Conservation (phyloP, 2,113 vertebrate species). For the Cariama cristata region DNA sequence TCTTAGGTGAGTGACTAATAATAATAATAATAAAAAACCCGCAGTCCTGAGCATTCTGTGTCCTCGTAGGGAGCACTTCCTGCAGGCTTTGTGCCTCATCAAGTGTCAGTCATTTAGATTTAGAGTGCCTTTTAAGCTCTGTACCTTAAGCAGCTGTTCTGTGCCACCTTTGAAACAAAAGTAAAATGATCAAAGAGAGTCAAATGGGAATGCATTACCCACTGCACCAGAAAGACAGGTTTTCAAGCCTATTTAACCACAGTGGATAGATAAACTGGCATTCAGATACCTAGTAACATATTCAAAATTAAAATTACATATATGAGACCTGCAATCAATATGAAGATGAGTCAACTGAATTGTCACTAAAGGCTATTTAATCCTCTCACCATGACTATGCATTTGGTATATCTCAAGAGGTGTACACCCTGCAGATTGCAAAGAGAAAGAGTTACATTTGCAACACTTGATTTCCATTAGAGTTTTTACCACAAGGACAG, state of each 20-base stretch:
- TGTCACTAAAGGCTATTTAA: not conserved
- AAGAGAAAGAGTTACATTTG: not conserved
- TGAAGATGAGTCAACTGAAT: not conserved
- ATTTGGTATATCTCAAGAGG: not conserved
- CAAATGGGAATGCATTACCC: not conserved
- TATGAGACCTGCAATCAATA: not conserved
- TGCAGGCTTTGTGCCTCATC: not conserved
- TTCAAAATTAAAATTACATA: not conserved
- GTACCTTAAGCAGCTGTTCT: not conserved
- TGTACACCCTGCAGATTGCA: not conserved
- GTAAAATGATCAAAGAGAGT: not conserved
- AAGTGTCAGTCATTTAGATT: not conserved
- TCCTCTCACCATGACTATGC: not conserved
- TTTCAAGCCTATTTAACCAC: not conserved
- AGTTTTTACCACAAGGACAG: not conserved
- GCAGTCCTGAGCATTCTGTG: not conserved
- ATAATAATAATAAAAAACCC: not conserved
- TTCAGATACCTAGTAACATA: not conserved
- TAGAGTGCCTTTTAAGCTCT: not conserved
- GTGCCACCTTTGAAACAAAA: constrained; percentile 10
- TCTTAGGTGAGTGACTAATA: not conserved
- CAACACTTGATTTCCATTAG: not conserved
- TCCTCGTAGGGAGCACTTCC: not conserved
- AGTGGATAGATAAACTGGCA: not conserved
- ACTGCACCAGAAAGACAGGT: not conserved